Conservation (phyloP, 2,888 invertebrate species). For the Ptycholaimellus sp. region DNA sequence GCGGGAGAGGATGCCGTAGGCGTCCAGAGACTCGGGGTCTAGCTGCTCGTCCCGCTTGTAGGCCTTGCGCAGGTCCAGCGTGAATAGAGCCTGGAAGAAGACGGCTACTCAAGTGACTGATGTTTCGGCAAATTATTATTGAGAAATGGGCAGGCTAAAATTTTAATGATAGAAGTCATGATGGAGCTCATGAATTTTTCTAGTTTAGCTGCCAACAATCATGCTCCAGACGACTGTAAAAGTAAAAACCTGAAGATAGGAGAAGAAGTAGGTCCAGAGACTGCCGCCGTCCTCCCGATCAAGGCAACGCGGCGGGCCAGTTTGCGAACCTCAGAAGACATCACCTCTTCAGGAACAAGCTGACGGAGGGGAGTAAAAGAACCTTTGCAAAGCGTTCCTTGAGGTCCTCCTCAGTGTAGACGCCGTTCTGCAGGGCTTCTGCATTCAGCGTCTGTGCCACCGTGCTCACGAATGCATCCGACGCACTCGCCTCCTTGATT, state of each 20-base stretch:
- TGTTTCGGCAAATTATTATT: too few species aligned
- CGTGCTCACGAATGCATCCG: constrained; percentile 51
- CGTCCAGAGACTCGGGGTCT: constrained; percentile 37
- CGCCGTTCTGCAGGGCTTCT: constrained; percentile 51
- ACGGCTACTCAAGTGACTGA: too few species aligned
- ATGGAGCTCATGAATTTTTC: too few species aligned
- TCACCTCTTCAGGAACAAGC: neutral
- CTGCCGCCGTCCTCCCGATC: constrained; percentile 64
- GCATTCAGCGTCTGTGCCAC: constrained; percentile 48
- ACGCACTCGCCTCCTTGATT: constrained; percentile 39
- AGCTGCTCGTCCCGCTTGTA: constrained; percentile 45
- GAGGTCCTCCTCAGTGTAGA: constrained; percentile 62
- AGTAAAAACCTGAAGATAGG: too few species aligned
- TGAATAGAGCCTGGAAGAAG: constrained; percentile 64
- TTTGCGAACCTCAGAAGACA: constrained; percentile 15
- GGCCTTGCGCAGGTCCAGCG: constrained; percentile 33
- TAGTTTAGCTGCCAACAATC: too few species aligned
- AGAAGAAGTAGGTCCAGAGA: constrained; percentile 44
- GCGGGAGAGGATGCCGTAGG: constrained; percentile 64
- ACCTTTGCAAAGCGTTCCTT: constrained; percentile 49
- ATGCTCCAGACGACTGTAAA: too few species aligned
- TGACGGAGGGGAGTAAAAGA: neutral
- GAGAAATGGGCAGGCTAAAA: too few species aligned
- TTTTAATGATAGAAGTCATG: too few species aligned
- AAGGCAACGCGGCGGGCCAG: constrained; percentile 57